Conservation (phyloP, 2,113 vertebrate species). For the Silurus meridionalis region DNA sequence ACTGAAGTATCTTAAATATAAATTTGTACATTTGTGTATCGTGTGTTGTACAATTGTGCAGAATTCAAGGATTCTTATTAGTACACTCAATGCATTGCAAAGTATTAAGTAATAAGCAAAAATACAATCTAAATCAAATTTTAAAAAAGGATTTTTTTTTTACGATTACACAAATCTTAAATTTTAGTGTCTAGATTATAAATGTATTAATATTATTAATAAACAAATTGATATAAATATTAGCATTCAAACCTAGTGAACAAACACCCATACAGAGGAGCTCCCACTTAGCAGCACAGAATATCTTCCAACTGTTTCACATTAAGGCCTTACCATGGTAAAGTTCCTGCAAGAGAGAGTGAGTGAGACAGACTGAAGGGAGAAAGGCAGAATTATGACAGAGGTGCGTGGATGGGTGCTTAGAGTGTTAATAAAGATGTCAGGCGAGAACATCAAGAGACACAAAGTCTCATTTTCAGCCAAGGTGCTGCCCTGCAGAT, state of each 20-base stretch:
- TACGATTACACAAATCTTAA: not conserved
- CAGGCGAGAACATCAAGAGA: conserved; percentile 72
- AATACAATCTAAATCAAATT: not conserved
- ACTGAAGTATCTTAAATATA: not conserved
- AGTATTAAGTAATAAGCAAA: not conserved
- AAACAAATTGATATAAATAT: not conserved
- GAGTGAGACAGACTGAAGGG: conserved; percentile 16
- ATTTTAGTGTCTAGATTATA: not conserved
- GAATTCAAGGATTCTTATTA: not conserved
- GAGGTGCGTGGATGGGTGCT: conserved; percentile 51
- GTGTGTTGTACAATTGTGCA: not conserved
- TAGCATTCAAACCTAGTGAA: not conserved
- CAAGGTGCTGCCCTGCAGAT: conserved; percentile 77
- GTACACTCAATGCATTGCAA: not conserved
- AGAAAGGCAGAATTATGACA: conserved; percentile 43
- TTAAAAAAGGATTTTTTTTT: not conserved
- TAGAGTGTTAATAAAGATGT: conserved; percentile 78
- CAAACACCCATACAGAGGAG: conserved; percentile 31
- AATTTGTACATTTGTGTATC: too few species aligned
- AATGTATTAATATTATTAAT: too few species aligned
- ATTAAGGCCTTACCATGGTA: conserved; percentile 61
- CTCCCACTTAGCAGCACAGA: conserved; percentile 63
- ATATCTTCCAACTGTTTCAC: conserved; percentile 67
- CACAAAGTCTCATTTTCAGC: conserved; percentile 77
- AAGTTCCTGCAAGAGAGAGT: conserved; percentile 18